Percentiles rank a stretch among this genome's conserved stretches.
phyloP scores from a whole-genome alignment of 2,888 invertebrate species.

The Meteorus cinctellus region DNA sequence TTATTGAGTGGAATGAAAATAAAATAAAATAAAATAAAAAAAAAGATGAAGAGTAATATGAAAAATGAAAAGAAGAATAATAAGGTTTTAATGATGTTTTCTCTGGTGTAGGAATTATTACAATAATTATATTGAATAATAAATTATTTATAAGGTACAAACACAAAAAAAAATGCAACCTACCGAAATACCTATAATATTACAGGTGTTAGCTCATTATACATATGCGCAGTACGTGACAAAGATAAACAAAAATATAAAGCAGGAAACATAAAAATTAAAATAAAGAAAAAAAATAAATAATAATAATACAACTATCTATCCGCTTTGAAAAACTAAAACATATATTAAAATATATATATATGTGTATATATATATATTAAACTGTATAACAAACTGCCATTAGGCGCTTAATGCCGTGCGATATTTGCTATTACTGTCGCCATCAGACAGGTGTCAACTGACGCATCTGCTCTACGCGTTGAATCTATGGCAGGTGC shows the following conservation, averaged over 20 bases:
- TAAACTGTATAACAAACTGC: slow-evolving; percentile 23
- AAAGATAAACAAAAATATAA: slow-evolving; percentile 30
- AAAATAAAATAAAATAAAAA: slow-evolving; percentile 52
- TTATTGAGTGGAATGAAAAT: slow-evolving; percentile 49
- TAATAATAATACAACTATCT: slow-evolving; percentile 32
- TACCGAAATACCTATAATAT: slow-evolving; percentile 38
- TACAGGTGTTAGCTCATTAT: slow-evolving; percentile 5
- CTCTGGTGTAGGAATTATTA: slow-evolving; percentile 68
- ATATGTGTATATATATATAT: background rate
- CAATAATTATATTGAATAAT: slow-evolving; percentile 62
- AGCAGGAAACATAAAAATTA: slow-evolving; percentile 36
- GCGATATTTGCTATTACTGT: slow-evolving; percentile 32
- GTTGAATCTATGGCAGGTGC: slow-evolving; percentile 35
- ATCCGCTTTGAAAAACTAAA: slow-evolving; percentile 11
- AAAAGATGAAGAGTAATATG: slow-evolving; percentile 45
- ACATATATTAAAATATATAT: background rate
- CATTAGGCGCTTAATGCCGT: slow-evolving; percentile 21
- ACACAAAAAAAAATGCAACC: slow-evolving; percentile 39
- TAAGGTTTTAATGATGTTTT: slow-evolving; percentile 71
- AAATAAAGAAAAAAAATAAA: slow-evolving; percentile 34
- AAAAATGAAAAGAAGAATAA: slow-evolving; percentile 54
- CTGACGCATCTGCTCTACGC: slow-evolving; percentile 39
- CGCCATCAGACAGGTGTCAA: slow-evolving; percentile 40
- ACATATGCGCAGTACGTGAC: background rate
- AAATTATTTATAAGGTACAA: slow-evolving; percentile 65